Percentiles rank a stretch among this genome's conserved stretches.
Evolutionary conservation across 2,888 invertebrate species (phyloP).

Genomic region (Odontocerum albicorne): DNA sequence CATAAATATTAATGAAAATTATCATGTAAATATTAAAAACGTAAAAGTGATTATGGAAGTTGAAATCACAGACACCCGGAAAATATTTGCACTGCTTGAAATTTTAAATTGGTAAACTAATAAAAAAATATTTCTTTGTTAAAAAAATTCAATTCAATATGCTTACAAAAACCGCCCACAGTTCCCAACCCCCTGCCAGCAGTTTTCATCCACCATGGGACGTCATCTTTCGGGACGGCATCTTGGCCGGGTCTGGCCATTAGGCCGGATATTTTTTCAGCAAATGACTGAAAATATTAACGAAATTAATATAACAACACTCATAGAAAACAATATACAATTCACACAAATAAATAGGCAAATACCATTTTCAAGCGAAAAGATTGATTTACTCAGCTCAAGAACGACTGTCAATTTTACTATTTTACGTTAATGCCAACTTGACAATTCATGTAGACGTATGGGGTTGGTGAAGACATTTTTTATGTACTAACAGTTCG

Average conservation of each 20-base stretch:
- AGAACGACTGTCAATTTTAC: too few species aligned
- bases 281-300: slow-evolving; percentile 71
- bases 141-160: slow-evolving; percentile 25
- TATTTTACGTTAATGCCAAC: too few species aligned
- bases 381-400: too few species aligned
- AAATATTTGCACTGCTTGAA: not conserved
- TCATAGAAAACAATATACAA: not conserved
- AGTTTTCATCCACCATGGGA: slow-evolving; percentile 89
- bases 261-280: slow-evolving; percentile 76
- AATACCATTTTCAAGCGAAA: too few species aligned
- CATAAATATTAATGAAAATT: too few species aligned
- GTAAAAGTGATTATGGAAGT: too few species aligned
- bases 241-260: slow-evolving; percentile 83
- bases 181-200: slow-evolving; percentile 82
- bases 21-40: too few species aligned
- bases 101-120: not conserved
- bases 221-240: slow-evolving; percentile 75
- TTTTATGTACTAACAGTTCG: too few species aligned
- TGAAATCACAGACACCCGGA: not conserved
- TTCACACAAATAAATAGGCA: too few species aligned
- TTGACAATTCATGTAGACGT: too few species aligned
- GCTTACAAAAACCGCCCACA: slow-evolving; percentile 63
- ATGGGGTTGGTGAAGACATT: too few species aligned
- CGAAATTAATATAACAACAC: not conserved
- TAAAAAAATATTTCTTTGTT: too few species aligned